Base-by-base conservation (phyloP, 2,888 invertebrate genomes). In the Protula sp. region DNA sequence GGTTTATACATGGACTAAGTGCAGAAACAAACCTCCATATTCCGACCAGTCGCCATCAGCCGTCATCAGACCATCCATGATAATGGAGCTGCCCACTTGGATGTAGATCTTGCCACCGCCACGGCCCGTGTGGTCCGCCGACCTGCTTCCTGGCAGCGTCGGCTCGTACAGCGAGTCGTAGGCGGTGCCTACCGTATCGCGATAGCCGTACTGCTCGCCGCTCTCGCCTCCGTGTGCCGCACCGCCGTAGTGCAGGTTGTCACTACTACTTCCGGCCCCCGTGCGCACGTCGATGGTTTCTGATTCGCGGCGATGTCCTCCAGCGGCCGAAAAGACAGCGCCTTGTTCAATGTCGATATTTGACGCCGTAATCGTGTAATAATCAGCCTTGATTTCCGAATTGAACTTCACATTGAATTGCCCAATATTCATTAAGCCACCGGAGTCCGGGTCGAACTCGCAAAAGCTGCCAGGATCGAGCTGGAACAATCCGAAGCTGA, bases 111-210 rank as follows among this genome's bases (percentile, higher is more conserved):
- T 66, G 3, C 74, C 74, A 26, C 72, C 73, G 4, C 74, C 74
- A 55, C 59, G 65, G 0, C 72, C 72, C 5, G 69, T 68, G 29
- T 45, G 26, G 29, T 63, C 59, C 22, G 66, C 66, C 5, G 66
- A 29, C 38, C 70, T 59, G 61, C 71, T 72, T 5, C 74, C 74
- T 24, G 72, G 58, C 22, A 47, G 26, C 19, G 53, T 31, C 2
- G 74, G 74, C n/a, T 52, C 54, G 62, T 70, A 74, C 2, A 71
- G n/a, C 27, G 74, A 72, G 30, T 67, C 68, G 60, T 74, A 73
- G 5, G 68, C 62, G 3, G 19, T 28, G 0, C 72, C 72, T 54
- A 58, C n/a, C 3, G 26, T 30, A 22, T 3, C 24, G 2, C 22
- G 9, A 47, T 22, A 28, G 1, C 48, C 48, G 14, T 14, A n/a